These are phyloP conservation scores for Chaunax sp. DNA, from an alignment of 2,797 vertebrate species.

Conservation along the genomic window DNA sequence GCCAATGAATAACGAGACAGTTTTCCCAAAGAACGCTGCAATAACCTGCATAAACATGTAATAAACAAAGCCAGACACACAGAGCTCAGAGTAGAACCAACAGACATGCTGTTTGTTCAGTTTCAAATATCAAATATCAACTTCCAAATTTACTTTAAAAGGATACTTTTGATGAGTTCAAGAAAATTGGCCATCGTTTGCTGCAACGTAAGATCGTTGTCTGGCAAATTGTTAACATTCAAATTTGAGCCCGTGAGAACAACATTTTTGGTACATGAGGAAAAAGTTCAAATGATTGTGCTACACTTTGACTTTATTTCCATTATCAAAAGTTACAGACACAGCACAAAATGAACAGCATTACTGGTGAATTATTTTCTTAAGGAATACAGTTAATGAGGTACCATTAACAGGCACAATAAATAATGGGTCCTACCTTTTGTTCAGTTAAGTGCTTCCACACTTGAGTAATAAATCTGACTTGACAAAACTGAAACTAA, in stretches of 20 bases:
- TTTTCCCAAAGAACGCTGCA: conserved; percentile 6
- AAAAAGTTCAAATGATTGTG: conserved; percentile 7
- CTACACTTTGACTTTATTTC: conserved; percentile 58
- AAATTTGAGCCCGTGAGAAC: not conserved
- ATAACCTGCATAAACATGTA: conserved; percentile 35
- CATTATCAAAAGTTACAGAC: conserved; percentile 17
- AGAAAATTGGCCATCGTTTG: not conserved
- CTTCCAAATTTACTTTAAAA: no score
- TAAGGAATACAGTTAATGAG: conserved; percentile 18
- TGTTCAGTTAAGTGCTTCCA: conserved; percentile 33
- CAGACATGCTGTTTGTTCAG: not conserved
- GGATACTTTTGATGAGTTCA: no score
- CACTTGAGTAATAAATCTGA: conserved; percentile 17
- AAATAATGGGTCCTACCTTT: conserved; percentile 24
- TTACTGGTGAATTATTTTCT: not conserved
- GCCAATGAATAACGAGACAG: conserved; percentile 9
- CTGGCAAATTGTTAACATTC: not conserved
- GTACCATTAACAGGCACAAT: conserved; percentile 25
- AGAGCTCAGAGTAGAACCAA: not conserved
- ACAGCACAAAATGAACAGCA: conserved; percentile 20
- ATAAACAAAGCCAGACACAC: conserved; percentile 22
- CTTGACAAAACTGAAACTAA: conserved; percentile 19
- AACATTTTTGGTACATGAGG: not conserved
- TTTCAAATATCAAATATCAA: not conserved
- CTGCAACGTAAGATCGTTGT: not conserved